Base-by-base conservation (phyloP, 2,888 invertebrate species). In the Eristalis pertinax region DNA sequence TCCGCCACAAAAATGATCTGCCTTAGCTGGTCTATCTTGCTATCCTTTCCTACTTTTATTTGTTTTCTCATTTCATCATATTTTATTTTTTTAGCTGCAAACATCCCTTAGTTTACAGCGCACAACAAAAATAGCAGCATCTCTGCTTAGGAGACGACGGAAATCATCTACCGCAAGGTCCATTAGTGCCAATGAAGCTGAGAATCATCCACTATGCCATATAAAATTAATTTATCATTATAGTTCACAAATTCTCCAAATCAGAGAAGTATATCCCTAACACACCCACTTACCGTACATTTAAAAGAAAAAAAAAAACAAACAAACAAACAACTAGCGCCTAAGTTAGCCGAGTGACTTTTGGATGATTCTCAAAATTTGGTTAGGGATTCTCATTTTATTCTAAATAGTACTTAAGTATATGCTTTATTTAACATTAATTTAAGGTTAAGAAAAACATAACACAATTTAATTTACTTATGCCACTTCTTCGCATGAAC, bases 321-420 rank as follows among this genome's bases (percentile, higher is more conserved):
- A 58, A 24, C 24, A 24, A 58, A 26, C 26, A 26, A 3, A 73
- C n/a, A 43, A 63, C 24, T 63, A 73, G 63, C 15, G 15, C 64
- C 5, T 58, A 72, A 73, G 68, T 22, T 73, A 73, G 73, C 24
- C 24, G 29, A 63, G 26, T 38, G 15, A 62, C 43, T 67, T 80
- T 74, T 73, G 80, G 80, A 80, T 80, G 73, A 73, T 80, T 73
- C 80, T 68, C 80, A 62, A 79, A 79, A 79, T 79, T 78, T 60
- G n/a, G 29, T 65, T 63, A 77, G 77, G 24, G 7, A 24, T 2
- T 69, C 24, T 65, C 13, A 19, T 32, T 72, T 43, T 43, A 1
- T 7, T 15, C 64, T 22, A 35, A 50, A 15, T 32, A 13, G 3
- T 38, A 4, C 19, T 50, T 50, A 8, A 50, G 19, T 50, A 38